Conservation (phyloP, 2,113 vertebrate species). For the Cheirogaleus medius region DNA sequence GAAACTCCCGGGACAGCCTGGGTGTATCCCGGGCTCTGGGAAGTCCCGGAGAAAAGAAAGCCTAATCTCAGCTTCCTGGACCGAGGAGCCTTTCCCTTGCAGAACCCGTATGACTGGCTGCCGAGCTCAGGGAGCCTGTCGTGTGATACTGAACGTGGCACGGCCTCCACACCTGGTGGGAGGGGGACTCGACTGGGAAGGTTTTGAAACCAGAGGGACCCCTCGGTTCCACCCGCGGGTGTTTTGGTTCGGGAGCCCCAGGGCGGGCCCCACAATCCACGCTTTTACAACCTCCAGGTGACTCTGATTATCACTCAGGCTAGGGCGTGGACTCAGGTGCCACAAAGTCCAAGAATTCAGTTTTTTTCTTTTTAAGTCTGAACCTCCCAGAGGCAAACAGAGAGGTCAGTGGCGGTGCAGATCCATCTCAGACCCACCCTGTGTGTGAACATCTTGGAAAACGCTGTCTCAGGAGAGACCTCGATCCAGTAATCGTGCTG, state of each 20-base stretch:
- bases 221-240: rapidly evolving
- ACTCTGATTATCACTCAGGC: background rate
- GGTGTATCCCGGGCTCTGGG: rapidly evolving
- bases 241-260: background rate
- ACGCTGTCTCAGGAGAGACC: background rate
- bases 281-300: background rate
- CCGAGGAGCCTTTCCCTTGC: rapidly evolving
- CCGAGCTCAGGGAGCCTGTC: background rate
- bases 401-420: background rate
- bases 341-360: background rate
- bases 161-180: background rate
- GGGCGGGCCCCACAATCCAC: background rate
- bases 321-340: background rate
- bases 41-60: background rate
- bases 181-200: background rate
- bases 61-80: background rate
- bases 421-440: rapidly evolving
- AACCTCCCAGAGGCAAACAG: background rate
- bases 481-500: rapidly evolving
- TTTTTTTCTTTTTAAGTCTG: background rate
- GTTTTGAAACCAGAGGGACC: background rate
- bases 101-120: rapidly evolving
- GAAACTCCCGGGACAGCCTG: background rate
- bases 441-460: background rate
- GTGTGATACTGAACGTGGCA: rapidly evolving